Percentiles rank a stretch among this genome's conserved stretches.
Conservation (phyloP, 2,888 invertebrate species). For the Terebella lapidaria region DNA sequence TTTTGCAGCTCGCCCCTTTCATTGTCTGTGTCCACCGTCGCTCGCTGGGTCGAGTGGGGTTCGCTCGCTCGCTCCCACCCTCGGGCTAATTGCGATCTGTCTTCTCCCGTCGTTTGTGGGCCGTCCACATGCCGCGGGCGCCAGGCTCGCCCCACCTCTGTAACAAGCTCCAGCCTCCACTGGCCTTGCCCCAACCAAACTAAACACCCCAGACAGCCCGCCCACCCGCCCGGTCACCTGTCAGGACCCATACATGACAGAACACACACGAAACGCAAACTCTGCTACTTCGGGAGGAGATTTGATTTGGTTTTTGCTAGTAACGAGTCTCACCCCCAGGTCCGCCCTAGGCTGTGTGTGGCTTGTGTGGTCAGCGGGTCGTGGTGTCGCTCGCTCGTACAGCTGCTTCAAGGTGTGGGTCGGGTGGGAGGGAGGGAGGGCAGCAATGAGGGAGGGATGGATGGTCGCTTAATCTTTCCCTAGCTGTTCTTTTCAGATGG, state of each 20-base stretch:
- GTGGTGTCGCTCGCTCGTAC: too few species aligned
- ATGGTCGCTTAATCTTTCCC: background rate
- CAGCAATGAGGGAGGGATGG: background rate
- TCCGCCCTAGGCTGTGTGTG: background rate
- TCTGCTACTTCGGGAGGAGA: too few species aligned
- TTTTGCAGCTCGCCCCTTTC: background rate
- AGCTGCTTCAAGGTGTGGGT: background rate
- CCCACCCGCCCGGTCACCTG: too few species aligned
- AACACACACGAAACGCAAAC: too few species aligned
- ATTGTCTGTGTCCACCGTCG: too few species aligned
- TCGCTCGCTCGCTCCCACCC: background rate
- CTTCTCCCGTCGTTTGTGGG: too few species aligned
- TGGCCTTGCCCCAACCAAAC: background rate
- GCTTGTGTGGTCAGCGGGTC: too few species aligned
- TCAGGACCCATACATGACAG: too few species aligned
- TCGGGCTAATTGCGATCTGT: conserved; percentile 1
- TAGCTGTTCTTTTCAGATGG: background rate
- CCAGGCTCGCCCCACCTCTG: too few species aligned
- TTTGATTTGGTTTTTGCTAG: too few species aligned
- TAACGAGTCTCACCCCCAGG: background rate
- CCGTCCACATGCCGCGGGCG: too few species aligned
- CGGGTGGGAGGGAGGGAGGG: background rate
- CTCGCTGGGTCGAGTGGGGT: too few species aligned
- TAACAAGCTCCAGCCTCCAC: background rate
- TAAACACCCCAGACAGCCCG: background rate